phyloP scores from a whole-genome alignment of 2,888 invertebrate genomes.

The Altica lythri region DNA sequence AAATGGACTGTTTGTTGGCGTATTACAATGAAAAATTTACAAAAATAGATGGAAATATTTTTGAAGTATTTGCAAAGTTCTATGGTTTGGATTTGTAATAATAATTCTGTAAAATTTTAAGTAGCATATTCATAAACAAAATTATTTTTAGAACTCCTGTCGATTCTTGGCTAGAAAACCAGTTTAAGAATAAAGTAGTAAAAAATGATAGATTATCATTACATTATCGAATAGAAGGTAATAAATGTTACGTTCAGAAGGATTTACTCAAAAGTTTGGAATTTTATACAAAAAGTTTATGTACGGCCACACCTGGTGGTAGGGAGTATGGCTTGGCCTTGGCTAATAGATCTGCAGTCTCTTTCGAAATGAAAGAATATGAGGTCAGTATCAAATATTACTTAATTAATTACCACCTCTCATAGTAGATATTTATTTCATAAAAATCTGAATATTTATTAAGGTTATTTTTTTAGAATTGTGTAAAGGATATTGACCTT shows the following conservation, averaged over 20 bases:
- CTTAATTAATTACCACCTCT: too few species aligned
- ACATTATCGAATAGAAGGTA: conserved; percentile 60
- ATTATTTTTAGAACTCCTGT: conserved; percentile 50
- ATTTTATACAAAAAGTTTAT: conserved; percentile 67
- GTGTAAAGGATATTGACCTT: conserved; percentile 66
- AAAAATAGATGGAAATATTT: conserved; percentile 47
- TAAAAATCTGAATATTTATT: too few species aligned
- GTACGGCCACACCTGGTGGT: conserved; percentile 62
- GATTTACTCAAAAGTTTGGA: conserved; percentile 61
- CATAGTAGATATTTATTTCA: too few species aligned
- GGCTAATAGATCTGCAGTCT: conserved; percentile 72
- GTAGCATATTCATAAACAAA: neutral
- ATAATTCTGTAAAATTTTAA: conserved; percentile 14
- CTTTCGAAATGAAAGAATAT: conserved; percentile 64
- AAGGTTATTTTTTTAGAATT: conserved; percentile 61
- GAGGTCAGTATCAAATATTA: too few species aligned
- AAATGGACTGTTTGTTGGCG: conserved; percentile 47
- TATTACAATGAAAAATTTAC: conserved; percentile 48
- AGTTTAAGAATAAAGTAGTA: conserved; percentile 45
- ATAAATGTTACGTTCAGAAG: conserved; percentile 63
- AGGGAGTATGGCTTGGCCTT: conserved; percentile 66
- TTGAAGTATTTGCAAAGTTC: conserved; percentile 48
- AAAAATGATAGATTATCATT: conserved; percentile 52
- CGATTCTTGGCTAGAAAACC: conserved; percentile 50
- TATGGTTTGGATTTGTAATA: conserved; percentile 48